Conservation (phyloP, 2,888 invertebrate species). For the Orthonevra nobilis region DNA sequence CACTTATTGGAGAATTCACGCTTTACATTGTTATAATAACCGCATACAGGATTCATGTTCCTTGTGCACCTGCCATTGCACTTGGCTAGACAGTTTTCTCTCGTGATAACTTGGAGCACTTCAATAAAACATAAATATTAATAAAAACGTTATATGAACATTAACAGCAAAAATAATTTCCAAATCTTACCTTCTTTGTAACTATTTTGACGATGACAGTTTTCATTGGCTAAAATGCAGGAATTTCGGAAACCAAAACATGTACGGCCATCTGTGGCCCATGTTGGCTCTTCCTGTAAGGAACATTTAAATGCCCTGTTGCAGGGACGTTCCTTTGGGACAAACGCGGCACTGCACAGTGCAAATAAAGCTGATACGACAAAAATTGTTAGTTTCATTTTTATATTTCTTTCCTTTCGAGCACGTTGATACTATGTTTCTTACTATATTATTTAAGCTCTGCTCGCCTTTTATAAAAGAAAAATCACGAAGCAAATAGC, state of each 20-base stretch:
- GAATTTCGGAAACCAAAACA: constrained; percentile 41
- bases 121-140: neutral
- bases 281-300: constrained; percentile 1
- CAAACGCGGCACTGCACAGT: constrained; percentile 1
- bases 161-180: neutral
- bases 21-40: constrained; percentile 15
- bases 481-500: too few species aligned
- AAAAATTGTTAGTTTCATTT: neutral
- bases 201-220: constrained; percentile 38
- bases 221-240: constrained; percentile 30
- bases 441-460: too few species aligned
- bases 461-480: too few species aligned
- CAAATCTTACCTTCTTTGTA: constrained; percentile 15
- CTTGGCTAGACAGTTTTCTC: constrained; percentile 37
- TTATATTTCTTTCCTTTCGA: too few species aligned
- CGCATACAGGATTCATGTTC: constrained; percentile 46
- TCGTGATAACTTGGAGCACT: constrained; percentile 17
- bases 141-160: too few species aligned
- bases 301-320: constrained; percentile 28
- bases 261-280: constrained; percentile 14
- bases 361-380: neutral
- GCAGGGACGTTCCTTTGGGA: constrained; percentile 11
- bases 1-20: constrained; percentile 5
- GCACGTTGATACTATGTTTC: too few species aligned
- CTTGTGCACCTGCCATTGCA: constrained; percentile 25